Evolutionary conservation across 2,113 vertebrate genomes (phyloP), one percentile per base, ranked within the genome.

Genomic region (Maccullochella peelii): DNA sequence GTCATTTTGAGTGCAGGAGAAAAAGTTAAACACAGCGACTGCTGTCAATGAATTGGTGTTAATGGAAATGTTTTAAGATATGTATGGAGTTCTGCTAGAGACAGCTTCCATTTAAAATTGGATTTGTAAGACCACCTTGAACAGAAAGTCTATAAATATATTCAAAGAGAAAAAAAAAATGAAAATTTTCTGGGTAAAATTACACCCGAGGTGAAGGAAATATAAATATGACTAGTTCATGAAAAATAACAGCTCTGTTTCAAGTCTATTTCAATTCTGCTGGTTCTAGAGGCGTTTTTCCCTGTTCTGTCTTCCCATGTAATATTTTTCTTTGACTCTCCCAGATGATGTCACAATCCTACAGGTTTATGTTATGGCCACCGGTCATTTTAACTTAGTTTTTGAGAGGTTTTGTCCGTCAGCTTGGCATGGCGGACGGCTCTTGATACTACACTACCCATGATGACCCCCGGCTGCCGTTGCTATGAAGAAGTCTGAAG

Each of bases 401-500:
- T 33, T 33, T 33, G 33, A 33, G 33, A 33, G 5, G 68, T 23
- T 54, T 33, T 23, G 8, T 52, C 47, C 5, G 2, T 52, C 38
- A 9, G 4, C 42, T 42, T 27, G 52, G 8, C 52, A 18, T 38
- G 36, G 14, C 15, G 33, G 33, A 20, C 0, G 16, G 36, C 55
- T 59, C 16, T 21, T 27, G 27, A 21, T 59, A 27, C 38, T 40
- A 42, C 8, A 18, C 27, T 11, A 11, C 36, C n/a, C 38, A 73
- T 42, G 71, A 73, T 42, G 71, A 58, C 52, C 54, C 36, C 58
- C 36, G 10, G 71, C 38, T 42, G 25, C 25, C 4, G 71, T 30
- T 73, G 55, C 71, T 5, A 47, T 61, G 55, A 40, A 73, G 6
- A 23, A 23, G n/a, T n/a, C n/a, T n/a, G 71, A 59, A 58, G 23